Percentiles rank a stretch among this genome's conserved stretches.
These are phyloP conservation scores for Colostygia pectinataria DNA, from an alignment of 2,888 invertebrate genomes.

Conservation along the genomic window DNA sequence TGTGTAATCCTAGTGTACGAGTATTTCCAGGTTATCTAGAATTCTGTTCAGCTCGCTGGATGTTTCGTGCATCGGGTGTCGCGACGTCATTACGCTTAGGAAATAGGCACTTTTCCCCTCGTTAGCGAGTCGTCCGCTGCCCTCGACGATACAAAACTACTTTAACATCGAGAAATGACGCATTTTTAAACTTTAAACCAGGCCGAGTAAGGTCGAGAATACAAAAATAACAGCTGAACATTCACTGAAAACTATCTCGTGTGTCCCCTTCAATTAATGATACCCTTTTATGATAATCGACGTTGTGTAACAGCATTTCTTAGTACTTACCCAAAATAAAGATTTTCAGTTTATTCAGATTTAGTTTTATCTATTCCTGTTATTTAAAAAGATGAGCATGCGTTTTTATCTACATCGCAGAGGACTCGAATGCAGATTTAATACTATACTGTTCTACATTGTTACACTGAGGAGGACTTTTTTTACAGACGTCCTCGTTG, in stretches of 20 bases:
- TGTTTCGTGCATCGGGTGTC: constrained; percentile 58
- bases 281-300: constrained; percentile 33
- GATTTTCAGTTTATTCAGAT: constrained; percentile 1
- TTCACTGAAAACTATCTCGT: constrained; percentile 43
- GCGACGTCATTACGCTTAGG: constrained; percentile 78
- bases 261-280: constrained; percentile 47
- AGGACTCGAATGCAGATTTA: not conserved
- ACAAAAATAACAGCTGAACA: constrained; percentile 17
- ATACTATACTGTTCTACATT: no score
- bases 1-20: constrained; percentile 9
- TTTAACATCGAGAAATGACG: constrained; percentile 20
- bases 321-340: constrained; percentile 15
- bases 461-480: no score
- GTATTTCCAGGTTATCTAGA: constrained; percentile 41
- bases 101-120: constrained; percentile 83
- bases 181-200: constrained; percentile 27
- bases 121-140: constrained; percentile 72
- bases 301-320: constrained; percentile 19
- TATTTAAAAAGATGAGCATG: not conserved
- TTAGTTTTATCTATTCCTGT: not conserved
- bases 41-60: constrained; percentile 41
- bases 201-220: constrained; percentile 15
- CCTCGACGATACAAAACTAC: constrained; percentile 50
- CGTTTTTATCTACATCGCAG: no score
- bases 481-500: no score